Evolutionary conservation across 2,797 vertebrate genomes (phyloP), one percentile per base, ranked within the genome.

Genomic region (Enteromius fasciolatus): DNA sequence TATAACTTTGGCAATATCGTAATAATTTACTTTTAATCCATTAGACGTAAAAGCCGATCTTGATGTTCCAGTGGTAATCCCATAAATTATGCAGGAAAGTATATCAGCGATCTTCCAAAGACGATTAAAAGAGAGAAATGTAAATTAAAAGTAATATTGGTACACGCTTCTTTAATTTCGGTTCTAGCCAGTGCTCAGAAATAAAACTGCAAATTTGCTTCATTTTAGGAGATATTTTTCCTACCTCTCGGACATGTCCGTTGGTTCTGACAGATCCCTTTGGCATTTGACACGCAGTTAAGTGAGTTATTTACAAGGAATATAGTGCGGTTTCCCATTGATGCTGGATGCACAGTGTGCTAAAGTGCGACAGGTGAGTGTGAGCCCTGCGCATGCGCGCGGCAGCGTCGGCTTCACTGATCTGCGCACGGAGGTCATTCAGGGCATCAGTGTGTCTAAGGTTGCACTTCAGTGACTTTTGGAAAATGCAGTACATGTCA

Each of bases 231-330:
- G 7, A 63, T 17, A 25, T n/a, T 23, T 12, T 3, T 7, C 95
- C 91, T 94, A 97, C 97, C 97, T 98, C 94, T 96, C 94, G 63
- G 95, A 98, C 97, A 98, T 98, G 94, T 95, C 94, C 95, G 88
- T 90, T 69, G 48, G 85, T 52, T 87, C 81, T 88, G 12, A 61
- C 83, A 84, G 39, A 41, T 79, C 57, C 57, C 79, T 84, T 85
- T 63, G 86, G 85, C 87, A 87, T 86, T 92, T 82, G 91, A 86
- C 82, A 52, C 90, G 86, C 84, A 5, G 57, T 54, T 78, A 81
- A 75, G 39, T 74, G 78, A 78, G 88, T 83, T 86, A 41, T 89
- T 67, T 83, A 67, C 85, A 84, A 84, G 73, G 78, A 81, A 64
- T 25, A 82, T 66, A 9, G 87, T 67, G 87, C 88, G 74, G 81